Evolutionary conservation across 2,113 vertebrate species (phyloP), one percentile per base, ranked within the genome.

Genomic region (Thermophis baileyi): DNA sequence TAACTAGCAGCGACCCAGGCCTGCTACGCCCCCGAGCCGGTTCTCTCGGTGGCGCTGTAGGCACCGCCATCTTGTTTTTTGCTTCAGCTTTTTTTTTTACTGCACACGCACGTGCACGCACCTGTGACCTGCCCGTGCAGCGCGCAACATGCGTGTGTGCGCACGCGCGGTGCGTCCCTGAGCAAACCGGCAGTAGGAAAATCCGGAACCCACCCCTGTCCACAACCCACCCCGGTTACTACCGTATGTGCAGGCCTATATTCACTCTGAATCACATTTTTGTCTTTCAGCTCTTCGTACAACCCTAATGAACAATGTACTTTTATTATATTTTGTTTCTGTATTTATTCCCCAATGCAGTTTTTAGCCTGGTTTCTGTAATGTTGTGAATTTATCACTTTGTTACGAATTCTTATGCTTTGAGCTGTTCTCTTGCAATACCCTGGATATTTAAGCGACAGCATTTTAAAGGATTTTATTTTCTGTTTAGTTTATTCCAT

Each of bases 371-470:
- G 46, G 50, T 94, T 96, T 97, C 89, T 93, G 90, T 88, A 92
- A 95, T 92, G 90, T 50, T 95, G 95, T 93, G 93, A 94, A 93
- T 30, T 40, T 93, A 93, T 93, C 94, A 50, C 89, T 91, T 88
- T 95, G 90, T 93, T 93, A 74, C 88, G 89, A 85, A 93, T 89
- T 85, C 53, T 96, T 95, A 88, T 86, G n/a, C 90, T 91, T 93
- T 50, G 91, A 95, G 93, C 87, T 92, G 95, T 96, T 97, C 96
- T 97, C 92, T 96, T 96, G 95, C 97, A 97, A 97, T 96, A 96
- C 93, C 96, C 95, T 94, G 97, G 96, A 97, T 95, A 96, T 98
- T 98, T 97, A 96, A 97, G 87, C 92, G 87, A 57, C 55, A 94
- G 94, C 57, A 94, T 94, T 97, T 95, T 94, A 96, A 96, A 97